phyloP scores from a whole-genome alignment of 2,888 invertebrate species.

The Epirrhoe alternata region DNA sequence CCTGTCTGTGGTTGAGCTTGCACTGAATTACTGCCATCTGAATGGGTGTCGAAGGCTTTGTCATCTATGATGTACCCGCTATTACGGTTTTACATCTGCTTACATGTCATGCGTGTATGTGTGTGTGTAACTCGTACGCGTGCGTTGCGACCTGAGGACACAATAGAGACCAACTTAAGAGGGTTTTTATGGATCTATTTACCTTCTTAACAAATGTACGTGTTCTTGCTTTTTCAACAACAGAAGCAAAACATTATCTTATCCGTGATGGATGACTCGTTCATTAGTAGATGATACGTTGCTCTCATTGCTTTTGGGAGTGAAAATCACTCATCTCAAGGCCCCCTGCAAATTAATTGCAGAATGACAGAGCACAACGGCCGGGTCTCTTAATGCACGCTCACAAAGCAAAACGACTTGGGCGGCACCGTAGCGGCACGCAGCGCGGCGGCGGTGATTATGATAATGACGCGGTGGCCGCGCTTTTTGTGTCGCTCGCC shows the following conservation, averaged over 20 bases:
- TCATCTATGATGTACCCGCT: slow-evolving; percentile 50
- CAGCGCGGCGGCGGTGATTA: slow-evolving; percentile 81
- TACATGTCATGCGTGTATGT: slow-evolving; percentile 25
- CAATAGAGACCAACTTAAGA: slow-evolving; percentile 26
- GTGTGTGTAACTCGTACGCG: slow-evolving; percentile 13
- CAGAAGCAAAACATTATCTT: slow-evolving; percentile 32
- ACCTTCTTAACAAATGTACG: slow-evolving; percentile 25
- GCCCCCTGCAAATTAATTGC: slow-evolving; percentile 79
- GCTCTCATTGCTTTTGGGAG: slow-evolving; percentile 49
- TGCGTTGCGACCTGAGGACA: slow-evolving; percentile 23
- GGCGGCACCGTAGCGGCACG: slow-evolving; percentile 75
- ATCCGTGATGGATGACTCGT: slow-evolving; percentile 40
- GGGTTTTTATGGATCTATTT: slow-evolving; percentile 24
- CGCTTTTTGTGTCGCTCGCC: slow-evolving; percentile 78
- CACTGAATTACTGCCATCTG: slow-evolving; percentile 74
- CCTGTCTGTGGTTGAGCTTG: slow-evolving; percentile 73
- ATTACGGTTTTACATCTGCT: slow-evolving; percentile 43
- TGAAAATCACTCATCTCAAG: slow-evolving; percentile 65
- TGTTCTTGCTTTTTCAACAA: slow-evolving; percentile 19
- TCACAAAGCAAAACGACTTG: slow-evolving; percentile 82
- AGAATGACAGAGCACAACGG: slow-evolving; percentile 81
- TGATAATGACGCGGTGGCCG: slow-evolving; percentile 83
- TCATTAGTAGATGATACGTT: slow-evolving; percentile 43
- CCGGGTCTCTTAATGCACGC: slow-evolving; percentile 79
- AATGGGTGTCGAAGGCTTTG: slow-evolving; percentile 68